Base-by-base conservation (phyloP, 2,797 vertebrate genomes). In the Gymnoscopelus braueri region DNA sequence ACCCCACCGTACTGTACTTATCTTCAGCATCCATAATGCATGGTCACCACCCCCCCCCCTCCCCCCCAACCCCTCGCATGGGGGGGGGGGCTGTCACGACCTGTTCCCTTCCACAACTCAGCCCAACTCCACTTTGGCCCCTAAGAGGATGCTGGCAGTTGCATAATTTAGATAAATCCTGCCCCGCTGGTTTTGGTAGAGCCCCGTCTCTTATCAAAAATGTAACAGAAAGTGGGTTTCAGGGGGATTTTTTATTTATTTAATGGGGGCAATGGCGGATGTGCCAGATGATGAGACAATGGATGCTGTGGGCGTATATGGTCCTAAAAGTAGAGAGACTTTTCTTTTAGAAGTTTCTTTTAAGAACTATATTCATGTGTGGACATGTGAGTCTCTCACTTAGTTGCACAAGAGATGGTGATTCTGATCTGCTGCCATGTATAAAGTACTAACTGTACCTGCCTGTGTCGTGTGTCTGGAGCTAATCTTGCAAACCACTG, bases 1-100 rank as follows among this genome's bases (percentile, higher is more conserved):
- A 3, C 26, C 5, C 5, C 9, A 44, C 7, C 87, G 88, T 89
- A 79, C 72, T 77, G 60, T 92, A 93, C 92, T 93, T 92, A 93
- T 77, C 81, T 71, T 81, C 39, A 44, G 39, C 89, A 93, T 95
- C 79, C 87, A 95, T 94, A 93, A 94, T 95, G 92, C 83, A 95
- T 93, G 84, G 58, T 59, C 80, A 58, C 81, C 89, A 75, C 85
- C 83, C 80, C 75, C 79, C 77, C 78, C 85, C 83, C 80, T 73
- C 79, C 77, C 78, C 68, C 83, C 77, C 85, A 79, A 75, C 75
- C 80, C 77, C 81, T 76, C 52, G 66, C 83, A 78, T 85, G 47
- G 81, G 73, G 81, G 91, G 94, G 94, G 47, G 81, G 72, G 81
- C 91, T 94, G 94, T 94, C 94, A 88, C 78, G 87, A 87, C 83